These are phyloP conservation scores for Drosophila novamexicana DNA, from an alignment of 1,140 invertebrate species.

Conservation along the genomic window DNA sequence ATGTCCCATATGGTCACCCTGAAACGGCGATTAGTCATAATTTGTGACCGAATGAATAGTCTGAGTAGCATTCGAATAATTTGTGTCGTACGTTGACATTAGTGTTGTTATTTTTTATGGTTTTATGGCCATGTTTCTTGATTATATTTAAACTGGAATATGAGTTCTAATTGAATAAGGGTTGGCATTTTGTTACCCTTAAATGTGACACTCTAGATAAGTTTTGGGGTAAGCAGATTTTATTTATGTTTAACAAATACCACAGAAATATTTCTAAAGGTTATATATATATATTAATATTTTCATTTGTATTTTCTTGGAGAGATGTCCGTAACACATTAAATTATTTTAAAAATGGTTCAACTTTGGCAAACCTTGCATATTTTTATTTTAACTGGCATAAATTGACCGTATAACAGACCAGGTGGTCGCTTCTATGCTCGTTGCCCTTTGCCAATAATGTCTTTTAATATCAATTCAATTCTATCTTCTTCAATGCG, in stretches of 20 bases:
- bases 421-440: too few relatives aligned
- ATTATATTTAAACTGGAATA: conserved; percentile 12
- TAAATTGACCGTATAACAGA: too few relatives aligned
- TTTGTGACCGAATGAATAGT: conserved; percentile 42
- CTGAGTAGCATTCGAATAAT: conserved; percentile 34
- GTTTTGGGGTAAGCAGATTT: neutral
- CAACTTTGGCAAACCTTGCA: too few relatives aligned
- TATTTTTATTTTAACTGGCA: too few relatives aligned
- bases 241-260: neutral
- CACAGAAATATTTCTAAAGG: neutral
- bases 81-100: conserved; percentile 31
- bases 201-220: neutral
- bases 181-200: conserved; percentile 39
- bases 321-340: too few relatives aligned
- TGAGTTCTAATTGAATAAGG: conserved; percentile 44
- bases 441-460: neutral
- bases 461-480: neutral
- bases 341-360: too few relatives aligned
- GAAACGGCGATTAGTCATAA: conserved; percentile 48
- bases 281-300: neutral
- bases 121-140: conserved; percentile 43
- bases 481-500: neutral
- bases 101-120: conserved; percentile 38
- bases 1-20: conserved; percentile 52
- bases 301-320: too few relatives aligned